Evolutionary conservation across 2,797 vertebrate species (phyloP).

Genomic region (Galagoides demidoff): DNA sequence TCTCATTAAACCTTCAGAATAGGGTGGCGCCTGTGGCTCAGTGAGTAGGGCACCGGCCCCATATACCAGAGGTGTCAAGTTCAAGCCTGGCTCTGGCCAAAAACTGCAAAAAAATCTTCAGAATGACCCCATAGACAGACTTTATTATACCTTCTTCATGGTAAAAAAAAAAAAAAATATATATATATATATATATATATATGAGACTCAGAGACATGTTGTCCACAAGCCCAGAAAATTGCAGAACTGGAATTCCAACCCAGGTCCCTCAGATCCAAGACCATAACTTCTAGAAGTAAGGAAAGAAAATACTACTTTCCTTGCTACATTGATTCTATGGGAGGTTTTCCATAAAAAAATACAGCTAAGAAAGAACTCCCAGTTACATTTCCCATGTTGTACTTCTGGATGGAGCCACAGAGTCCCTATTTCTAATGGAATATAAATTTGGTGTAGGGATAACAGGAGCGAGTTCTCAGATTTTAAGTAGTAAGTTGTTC

Average conservation of each 20-base stretch:
- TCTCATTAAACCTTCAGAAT: background rate
- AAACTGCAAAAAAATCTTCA: background rate
- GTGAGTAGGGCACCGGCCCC: too few species aligned
- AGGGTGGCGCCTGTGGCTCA: background rate
- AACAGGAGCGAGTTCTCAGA: background rate
- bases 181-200: too few species aligned
- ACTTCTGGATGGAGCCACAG: background rate
- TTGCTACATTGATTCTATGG: background rate
- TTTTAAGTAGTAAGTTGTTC: background rate
- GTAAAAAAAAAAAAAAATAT: background rate
- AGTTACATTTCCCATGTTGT: background rate
- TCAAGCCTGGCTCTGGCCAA: too few species aligned
- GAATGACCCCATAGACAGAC: background rate
- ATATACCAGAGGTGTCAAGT: too few species aligned
- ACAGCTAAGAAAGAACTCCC: background rate
- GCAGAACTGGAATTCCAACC: slow-evolving; percentile 1
- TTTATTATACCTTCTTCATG: background rate
- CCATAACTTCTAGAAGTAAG: background rate
- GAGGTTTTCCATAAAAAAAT: background rate
- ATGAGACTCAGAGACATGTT: background rate
- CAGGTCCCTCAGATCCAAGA: background rate
- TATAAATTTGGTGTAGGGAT: background rate
- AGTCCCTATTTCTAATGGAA: background rate
- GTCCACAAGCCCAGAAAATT: background rate
- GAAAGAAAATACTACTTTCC: background rate